phyloP scores from a whole-genome alignment of 2,113 vertebrate genomes.

The Chaetorhynchus papuensis region DNA sequence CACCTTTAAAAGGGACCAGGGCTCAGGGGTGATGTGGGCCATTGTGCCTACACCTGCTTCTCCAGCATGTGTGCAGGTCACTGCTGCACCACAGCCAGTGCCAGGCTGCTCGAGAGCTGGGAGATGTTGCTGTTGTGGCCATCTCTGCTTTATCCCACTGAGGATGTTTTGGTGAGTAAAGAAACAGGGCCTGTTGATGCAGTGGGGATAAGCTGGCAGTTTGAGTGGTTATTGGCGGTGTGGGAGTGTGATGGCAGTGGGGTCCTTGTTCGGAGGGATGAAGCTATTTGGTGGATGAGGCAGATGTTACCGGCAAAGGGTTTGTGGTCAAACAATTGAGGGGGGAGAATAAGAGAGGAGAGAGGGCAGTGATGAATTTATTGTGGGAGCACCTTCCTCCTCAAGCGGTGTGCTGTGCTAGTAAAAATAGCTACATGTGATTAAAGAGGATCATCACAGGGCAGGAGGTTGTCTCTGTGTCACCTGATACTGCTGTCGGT shows the following conservation, averaged over 20 bases:
- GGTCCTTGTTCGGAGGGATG: not conserved
- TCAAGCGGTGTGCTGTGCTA: not conserved
- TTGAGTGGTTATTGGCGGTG: not conserved
- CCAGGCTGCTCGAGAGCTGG: not conserved
- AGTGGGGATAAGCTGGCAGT: accelerated
- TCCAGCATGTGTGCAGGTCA: not conserved
- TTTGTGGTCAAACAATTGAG: not conserved
- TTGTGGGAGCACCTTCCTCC: not conserved
- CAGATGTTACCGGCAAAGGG: not conserved
- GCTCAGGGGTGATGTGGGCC: not conserved
- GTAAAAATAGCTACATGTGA: not conserved
- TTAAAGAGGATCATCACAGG: not conserved
- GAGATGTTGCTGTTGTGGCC: not conserved
- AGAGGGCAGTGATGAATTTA: not conserved
- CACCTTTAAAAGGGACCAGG: not conserved
- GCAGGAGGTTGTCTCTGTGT: not conserved
- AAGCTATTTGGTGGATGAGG: not conserved
- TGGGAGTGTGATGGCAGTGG: no score
- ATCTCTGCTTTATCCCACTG: not conserved
- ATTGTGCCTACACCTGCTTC: not conserved
- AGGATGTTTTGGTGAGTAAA: not conserved
- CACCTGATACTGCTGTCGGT: not conserved
- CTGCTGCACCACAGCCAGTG: not conserved
- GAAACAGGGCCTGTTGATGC: not conserved
- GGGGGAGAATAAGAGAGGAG: not conserved